Evolutionary conservation across 2,113 vertebrate genomes (phyloP).

Genomic region (Cololabis saira): DNA sequence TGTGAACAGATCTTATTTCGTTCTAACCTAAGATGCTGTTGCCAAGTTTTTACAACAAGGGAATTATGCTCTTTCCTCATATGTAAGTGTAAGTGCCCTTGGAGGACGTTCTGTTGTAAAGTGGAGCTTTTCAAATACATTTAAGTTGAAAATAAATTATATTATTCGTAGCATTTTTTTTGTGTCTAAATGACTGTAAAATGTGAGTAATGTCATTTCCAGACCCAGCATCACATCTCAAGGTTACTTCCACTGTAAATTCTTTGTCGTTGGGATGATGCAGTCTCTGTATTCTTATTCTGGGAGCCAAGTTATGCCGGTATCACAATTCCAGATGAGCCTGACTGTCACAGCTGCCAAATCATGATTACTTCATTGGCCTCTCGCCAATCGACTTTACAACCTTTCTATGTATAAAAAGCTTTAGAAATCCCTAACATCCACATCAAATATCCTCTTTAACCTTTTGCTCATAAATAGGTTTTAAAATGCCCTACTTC

Average conservation of each 20-base stretch:
- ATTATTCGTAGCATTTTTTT: not conserved
- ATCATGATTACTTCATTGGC: slow-evolving; percentile 53
- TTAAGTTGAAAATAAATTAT: not conserved
- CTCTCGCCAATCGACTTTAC: slow-evolving; percentile 30
- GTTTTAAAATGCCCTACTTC: slow-evolving; percentile 23
- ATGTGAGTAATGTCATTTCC: slow-evolving; percentile 57
- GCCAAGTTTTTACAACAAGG: no score
- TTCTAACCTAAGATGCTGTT: not conserved
- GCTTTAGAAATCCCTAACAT: slow-evolving; percentile 31
- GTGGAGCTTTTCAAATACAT: not conserved
- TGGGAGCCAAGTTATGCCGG: slow-evolving; percentile 36
- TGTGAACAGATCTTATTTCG: slow-evolving; percentile 9
- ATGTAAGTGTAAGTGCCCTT: no score
- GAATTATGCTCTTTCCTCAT: no score
- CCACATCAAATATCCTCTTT: slow-evolving; percentile 30
- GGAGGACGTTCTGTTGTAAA: no score
- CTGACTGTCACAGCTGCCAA: slow-evolving; percentile 47
- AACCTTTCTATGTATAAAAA: slow-evolving; percentile 30
- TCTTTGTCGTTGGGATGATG: slow-evolving; percentile 56
- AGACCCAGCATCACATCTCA: slow-evolving; percentile 41
- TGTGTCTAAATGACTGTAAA: not conserved
- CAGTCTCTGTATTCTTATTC: slow-evolving; percentile 52
- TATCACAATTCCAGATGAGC: slow-evolving; percentile 76
- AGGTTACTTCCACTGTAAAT: slow-evolving; percentile 64
- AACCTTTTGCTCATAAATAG: slow-evolving; percentile 46